phyloP scores from a whole-genome alignment of 2,113 vertebrate genomes.

The Suricata suricatta region DNA sequence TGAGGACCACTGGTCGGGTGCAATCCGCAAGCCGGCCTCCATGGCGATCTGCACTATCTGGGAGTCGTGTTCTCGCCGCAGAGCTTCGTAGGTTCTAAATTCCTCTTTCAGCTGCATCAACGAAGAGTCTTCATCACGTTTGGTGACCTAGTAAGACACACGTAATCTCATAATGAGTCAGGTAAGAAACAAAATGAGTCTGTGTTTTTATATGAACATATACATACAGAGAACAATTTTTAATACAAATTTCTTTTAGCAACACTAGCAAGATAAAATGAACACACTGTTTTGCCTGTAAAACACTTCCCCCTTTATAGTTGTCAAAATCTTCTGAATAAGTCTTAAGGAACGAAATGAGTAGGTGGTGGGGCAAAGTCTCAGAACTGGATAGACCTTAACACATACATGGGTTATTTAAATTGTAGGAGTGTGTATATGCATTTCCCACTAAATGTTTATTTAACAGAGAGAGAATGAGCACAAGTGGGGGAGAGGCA shows the following conservation, averaged over 20 bases:
- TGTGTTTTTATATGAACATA: background rate
- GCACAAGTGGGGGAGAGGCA: no score
- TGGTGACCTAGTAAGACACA: constrained; percentile 91
- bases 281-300: background rate
- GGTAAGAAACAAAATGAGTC: background rate
- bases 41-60: constrained; percentile 99
- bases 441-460: background rate
- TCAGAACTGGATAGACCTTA: background rate
- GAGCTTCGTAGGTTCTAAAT: constrained; percentile 96
- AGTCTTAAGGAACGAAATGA: background rate
- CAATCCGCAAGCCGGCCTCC: constrained; percentile 98
- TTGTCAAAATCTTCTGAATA: background rate
- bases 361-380: background rate
- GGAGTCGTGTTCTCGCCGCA: constrained; percentile 97
- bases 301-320: background rate
- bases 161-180: background rate
- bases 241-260: background rate
- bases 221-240: background rate
- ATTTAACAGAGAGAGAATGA: no score
- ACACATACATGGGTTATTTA: background rate
- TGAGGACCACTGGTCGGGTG: constrained; percentile 99
- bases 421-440: background rate
- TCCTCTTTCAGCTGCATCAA: constrained; percentile 99
- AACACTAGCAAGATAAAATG: background rate
- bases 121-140: constrained; percentile 98